Evolutionary conservation across 2,888 invertebrate genomes (phyloP).

Genomic region (Carabus problematicus): DNA sequence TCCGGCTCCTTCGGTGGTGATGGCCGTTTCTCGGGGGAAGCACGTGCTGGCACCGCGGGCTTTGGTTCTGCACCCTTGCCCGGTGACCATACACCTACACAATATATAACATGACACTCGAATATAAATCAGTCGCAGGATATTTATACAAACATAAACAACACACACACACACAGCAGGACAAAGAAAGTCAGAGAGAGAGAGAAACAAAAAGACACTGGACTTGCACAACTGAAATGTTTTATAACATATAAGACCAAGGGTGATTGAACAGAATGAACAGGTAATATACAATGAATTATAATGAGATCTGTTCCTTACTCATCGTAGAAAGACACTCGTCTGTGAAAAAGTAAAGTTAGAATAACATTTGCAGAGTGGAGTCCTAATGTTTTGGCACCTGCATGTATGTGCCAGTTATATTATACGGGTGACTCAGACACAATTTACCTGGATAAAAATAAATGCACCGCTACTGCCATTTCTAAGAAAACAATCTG

Average conservation of each 20-base stretch:
- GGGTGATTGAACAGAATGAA: too few species aligned
- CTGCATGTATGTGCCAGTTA: constrained; percentile 16
- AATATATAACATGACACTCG: neutral
- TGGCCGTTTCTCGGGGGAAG: constrained; percentile 46
- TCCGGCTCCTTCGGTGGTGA: constrained; percentile 43
- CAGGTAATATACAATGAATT: too few species aligned
- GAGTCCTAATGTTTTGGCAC: constrained; percentile 28
- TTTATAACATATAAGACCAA: too few species aligned
- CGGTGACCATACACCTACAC: constrained; percentile 67
- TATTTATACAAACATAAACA: constrained; percentile 12
- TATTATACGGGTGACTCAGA: constrained; percentile 35
- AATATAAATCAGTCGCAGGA: neutral
- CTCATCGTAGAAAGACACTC: too few species aligned
- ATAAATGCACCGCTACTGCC: neutral
- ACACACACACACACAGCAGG: neutral
- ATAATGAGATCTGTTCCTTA: too few species aligned
- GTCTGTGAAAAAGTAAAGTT: too few species aligned
- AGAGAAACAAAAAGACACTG: too few species aligned
- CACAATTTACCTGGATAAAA: constrained; percentile 40
- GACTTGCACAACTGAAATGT: too few species aligned
- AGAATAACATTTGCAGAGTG: too few species aligned
- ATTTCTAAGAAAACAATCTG: too few species aligned
- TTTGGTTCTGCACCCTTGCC: constrained; percentile 56
- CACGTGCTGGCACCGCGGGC: constrained; percentile 47
- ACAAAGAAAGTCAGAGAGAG: constrained; percentile 1